Conservation (phyloP, 2,113 vertebrate species). For the Labeo rohita region DNA sequence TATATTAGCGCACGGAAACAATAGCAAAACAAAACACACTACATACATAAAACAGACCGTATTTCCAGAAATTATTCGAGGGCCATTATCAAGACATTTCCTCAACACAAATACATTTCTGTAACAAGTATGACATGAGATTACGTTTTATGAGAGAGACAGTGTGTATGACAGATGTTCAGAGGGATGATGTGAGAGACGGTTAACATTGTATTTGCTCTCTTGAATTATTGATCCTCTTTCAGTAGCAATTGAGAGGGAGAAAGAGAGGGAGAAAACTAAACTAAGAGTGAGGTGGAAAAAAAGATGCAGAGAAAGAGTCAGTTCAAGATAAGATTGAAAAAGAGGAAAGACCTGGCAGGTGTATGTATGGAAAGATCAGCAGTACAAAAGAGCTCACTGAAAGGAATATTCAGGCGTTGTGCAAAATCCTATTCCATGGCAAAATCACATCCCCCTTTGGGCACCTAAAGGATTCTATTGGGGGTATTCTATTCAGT, state of each 20-base stretch:
- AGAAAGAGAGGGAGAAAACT: background rate
- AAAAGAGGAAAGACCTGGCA: background rate
- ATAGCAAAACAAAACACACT: background rate
- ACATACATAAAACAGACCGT: background rate
- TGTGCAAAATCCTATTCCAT: background rate
- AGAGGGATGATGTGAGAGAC: conserved; percentile 32
- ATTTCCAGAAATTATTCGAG: background rate
- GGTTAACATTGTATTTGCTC: conserved; percentile 60
- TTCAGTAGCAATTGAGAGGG: conserved; percentile 11
- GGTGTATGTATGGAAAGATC: conserved; percentile 1
- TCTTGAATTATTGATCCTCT: conserved; percentile 62
- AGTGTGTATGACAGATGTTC: background rate
- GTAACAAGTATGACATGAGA: background rate
- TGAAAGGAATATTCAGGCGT: background rate
- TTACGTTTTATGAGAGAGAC: conserved; percentile 24
- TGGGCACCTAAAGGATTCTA: background rate
- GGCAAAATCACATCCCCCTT: background rate
- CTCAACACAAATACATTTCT: background rate
- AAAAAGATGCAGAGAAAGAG: conserved; percentile 3
- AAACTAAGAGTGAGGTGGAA: background rate
- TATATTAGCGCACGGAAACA: background rate
- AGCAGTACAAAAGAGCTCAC: conserved; percentile 22
- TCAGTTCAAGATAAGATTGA: conserved; percentile 28
- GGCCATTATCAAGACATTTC: conserved; percentile 39
- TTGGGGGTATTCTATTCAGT: background rate